Percentiles rank a stretch among this genome's conserved stretches.
These are phyloP conservation scores for Lymantria monacha DNA, from an alignment of 2,888 invertebrate genomes.

Conservation along the genomic window DNA sequence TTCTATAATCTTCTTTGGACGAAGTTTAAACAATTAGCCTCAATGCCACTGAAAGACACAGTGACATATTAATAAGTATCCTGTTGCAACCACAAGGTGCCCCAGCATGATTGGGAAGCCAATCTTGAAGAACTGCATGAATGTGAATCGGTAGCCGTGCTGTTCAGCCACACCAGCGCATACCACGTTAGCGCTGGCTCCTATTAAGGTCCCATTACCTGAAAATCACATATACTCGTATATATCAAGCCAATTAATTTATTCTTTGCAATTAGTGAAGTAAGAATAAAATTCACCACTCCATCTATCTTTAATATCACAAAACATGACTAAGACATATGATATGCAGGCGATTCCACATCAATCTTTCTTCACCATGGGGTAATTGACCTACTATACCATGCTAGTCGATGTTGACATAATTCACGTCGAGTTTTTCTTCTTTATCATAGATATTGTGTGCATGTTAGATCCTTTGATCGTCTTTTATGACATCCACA, in stretches of 20 bases:
- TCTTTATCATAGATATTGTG: no score
- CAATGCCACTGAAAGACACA: constrained; percentile 50
- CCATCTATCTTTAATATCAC: no score
- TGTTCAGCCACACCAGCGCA: constrained; percentile 96
- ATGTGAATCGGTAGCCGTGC: constrained; percentile 93
- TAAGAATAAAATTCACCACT: not conserved
- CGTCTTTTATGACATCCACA: no score
- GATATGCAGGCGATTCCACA: no score
- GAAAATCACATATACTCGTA: constrained; percentile 15
- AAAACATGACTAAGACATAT: no score
- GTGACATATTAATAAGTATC: constrained; percentile 88
- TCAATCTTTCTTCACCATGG: no score
- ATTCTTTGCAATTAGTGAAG: not conserved
- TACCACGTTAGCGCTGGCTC: constrained; percentile 95
- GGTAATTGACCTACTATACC: no score
- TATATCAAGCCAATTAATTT: no score
- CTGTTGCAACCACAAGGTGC: constrained; percentile 85
- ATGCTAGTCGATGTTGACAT: no score
- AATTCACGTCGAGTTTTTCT: no score
- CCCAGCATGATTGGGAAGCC: constrained; percentile 93
- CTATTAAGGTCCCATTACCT: constrained; percentile 95
- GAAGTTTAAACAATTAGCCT: not conserved
- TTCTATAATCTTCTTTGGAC: no score
- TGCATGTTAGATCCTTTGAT: no score
- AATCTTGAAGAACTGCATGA: constrained; percentile 91